These are phyloP conservation scores for Pachyseris speciosa DNA, from an alignment of 64 coral and sea anemone species.

Conservation along the genomic window DNA sequence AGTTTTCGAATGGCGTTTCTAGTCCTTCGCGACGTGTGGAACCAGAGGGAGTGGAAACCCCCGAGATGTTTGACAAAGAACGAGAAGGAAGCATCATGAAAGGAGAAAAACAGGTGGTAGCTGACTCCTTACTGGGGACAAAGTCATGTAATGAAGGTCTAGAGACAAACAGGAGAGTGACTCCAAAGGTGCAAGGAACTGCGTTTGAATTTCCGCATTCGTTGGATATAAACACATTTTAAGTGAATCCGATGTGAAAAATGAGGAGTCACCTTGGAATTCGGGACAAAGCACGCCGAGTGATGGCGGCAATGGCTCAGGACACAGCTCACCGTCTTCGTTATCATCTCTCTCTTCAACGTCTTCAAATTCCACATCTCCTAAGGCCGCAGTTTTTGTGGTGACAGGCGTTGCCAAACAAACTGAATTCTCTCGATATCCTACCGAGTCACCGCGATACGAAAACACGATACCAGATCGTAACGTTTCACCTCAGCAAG, in stretches of 20 bases:
- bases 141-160: neutral
- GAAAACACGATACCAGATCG: neutral
- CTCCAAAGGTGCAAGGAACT: neutral
- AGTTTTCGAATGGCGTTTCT: neutral
- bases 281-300: neutral
- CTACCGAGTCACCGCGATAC: neutral
- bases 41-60: neutral
- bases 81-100: neutral
- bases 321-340: conserved; percentile 81
- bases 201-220: neutral
- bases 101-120: neutral
- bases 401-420: conserved; percentile 11
- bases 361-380: conserved; percentile 67
- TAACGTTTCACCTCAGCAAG: neutral
- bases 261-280: neutral
- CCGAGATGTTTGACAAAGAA: neutral
- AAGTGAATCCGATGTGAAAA: neutral
- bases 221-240: neutral
- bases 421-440: neutral
- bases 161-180: neutral
- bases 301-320: conserved; percentile 32
- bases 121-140: neutral
- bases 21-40: neutral
- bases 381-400: conserved; percentile 45
- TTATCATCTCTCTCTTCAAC: conserved; percentile 78